Evolutionary conservation across 2,888 invertebrate genomes (phyloP), one percentile per base, ranked within the genome.

Genomic region (Koerneria pararmatus): DNA sequence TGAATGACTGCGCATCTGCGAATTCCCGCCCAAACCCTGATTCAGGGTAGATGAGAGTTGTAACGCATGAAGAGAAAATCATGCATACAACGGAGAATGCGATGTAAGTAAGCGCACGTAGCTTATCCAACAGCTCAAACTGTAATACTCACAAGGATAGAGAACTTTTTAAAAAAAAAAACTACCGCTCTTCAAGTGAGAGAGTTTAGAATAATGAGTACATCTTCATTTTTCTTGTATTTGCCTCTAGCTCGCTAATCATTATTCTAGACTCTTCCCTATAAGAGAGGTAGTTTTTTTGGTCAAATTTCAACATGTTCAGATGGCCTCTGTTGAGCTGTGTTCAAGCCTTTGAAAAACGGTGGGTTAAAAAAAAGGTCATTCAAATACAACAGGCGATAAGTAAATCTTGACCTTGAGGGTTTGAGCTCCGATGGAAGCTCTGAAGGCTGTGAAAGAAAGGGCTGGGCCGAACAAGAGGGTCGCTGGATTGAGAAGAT

Each of bases 391-490:
- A 11, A 41, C 11, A n/a, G 11, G 46, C 46, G 19, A 15, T 41
- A 11, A n/a, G 19, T 29, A 32, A 31, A 15, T 24, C 5, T 31
- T 51, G n/a, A 62, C 62, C 3, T 27, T 32, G 19, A 62, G 32
- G 34, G 62, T 41, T 24, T 51, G 62, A 32, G 62, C 51, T 27
- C 35, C 56, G 31, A 64, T 56, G 1, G 64, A 37, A 19, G 31
- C 48, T 29, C 64, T 37, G 29, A 41, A 64, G 22, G 19, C 27
- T 1, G 64, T 19, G 41, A 64, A 46, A 1, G 64, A 41, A n/a
- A 64, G 56, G 5, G 64, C 54, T n/a, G 64, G 64, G 3, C 64
- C 64, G 32, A 64, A 64, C n/a, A 64, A 22, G 8, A 64, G 11
- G 19, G 64, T 56, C 3, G 54, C 49, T 6, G 64, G 64, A 35